phyloP scores from a whole-genome alignment of 2,888 invertebrate genomes.

The Choreutis nemorana region DNA sequence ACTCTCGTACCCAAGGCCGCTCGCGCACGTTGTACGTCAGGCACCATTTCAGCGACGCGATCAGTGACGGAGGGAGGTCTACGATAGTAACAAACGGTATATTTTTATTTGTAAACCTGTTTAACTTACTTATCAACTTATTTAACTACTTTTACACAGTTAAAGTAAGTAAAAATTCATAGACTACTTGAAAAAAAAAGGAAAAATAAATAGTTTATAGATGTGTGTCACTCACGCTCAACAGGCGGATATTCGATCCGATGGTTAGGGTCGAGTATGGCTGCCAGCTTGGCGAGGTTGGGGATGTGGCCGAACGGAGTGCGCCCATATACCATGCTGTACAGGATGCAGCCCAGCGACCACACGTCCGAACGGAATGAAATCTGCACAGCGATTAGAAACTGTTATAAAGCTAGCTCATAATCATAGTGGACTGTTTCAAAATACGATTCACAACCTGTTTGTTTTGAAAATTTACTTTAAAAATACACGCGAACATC shows the following conservation, averaged over 20 bases:
- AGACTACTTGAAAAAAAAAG: neutral
- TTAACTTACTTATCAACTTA: neutral
- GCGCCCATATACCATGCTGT: constrained; percentile 87
- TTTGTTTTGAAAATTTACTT: no score
- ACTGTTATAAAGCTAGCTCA: no score
- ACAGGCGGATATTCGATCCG: constrained; percentile 76
- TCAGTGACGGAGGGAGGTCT: constrained; percentile 66
- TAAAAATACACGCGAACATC: no score
- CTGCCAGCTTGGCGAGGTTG: constrained; percentile 76
- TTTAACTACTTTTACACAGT: neutral
- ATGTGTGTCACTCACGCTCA: constrained; percentile 37
- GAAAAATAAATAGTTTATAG: neutral
- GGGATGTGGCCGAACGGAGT: constrained; percentile 91
- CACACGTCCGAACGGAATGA: constrained; percentile 95
- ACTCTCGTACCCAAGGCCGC: constrained; percentile 77
- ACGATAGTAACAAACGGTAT: constrained; percentile 11
- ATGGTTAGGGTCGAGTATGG: constrained; percentile 78
- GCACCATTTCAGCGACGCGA: constrained; percentile 75
- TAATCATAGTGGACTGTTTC: no score
- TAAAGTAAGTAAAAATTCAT: neutral
- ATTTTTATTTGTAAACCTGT: neutral
- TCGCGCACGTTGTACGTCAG: constrained; percentile 75
- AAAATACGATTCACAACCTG: no score
- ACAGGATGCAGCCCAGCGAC: constrained; percentile 97
- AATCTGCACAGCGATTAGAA: constrained; percentile 78